These are phyloP conservation scores for Dipus sagitta DNA, from an alignment of 2,797 vertebrate species.

Conservation along the genomic window DNA sequence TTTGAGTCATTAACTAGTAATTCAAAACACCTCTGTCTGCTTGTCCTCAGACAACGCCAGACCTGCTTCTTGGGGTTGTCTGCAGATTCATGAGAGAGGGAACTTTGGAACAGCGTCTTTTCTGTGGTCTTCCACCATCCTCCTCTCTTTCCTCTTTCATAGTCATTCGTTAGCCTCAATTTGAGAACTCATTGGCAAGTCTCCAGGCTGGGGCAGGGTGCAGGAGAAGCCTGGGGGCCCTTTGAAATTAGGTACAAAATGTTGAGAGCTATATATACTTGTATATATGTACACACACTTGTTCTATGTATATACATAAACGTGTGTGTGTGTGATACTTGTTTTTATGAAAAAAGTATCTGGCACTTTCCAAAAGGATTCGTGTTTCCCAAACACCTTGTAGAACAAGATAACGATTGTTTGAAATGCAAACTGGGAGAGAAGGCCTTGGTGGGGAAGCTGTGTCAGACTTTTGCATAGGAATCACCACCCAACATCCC, in stretches of 20 bases:
- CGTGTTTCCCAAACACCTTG: not conserved
- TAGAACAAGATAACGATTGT: not conserved
- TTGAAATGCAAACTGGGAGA: conserved; percentile 15
- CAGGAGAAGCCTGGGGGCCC: not conserved
- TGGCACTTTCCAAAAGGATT: not conserved
- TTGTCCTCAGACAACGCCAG: not conserved
- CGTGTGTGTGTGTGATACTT: not conserved
- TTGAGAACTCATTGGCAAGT: not conserved
- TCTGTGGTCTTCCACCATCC: not conserved
- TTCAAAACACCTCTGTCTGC: not conserved
- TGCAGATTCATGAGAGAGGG: not conserved
- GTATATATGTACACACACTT: too few relatives aligned
- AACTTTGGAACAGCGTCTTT: not conserved
- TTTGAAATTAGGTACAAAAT: not conserved
- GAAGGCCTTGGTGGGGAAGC: not conserved
- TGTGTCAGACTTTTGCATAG: not conserved
- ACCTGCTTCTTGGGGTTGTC: not conserved
- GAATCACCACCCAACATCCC: not conserved
- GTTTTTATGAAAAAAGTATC: not conserved
- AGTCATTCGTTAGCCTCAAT: not conserved
- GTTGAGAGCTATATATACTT: not conserved
- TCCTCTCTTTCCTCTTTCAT: not conserved
- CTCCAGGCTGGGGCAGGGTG: not conserved
- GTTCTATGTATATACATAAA: too few relatives aligned
- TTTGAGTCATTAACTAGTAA: not conserved